Base-by-base conservation (phyloP, 2,888 invertebrate species). In the Drosophila picticornis region DNA sequence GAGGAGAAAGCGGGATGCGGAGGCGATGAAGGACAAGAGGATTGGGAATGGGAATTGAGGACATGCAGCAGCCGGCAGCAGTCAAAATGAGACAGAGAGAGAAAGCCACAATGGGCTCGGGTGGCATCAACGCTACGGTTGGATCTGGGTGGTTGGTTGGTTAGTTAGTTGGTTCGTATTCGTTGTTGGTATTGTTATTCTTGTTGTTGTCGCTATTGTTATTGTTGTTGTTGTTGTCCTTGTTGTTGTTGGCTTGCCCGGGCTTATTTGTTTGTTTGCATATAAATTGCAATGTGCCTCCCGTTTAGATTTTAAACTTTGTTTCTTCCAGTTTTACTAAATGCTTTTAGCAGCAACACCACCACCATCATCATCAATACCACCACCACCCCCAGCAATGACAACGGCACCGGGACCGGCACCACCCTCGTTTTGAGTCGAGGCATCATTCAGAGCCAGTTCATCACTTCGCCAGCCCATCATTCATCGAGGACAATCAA, bases 221-320 rank as follows among this genome's bases (percentile, higher is more conserved):
- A 11, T 50, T 50, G 29, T 55, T 55, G 52, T 27, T 58, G 63
- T 50, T 55, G 55, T 56, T 40, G 58, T 34, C 34, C 31, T 58
- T 50, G 31, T n/a, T 55, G 68, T 11, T 69, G 68, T 19, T 66
- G 72, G 70, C 72, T 73, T 82, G 72, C 68, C 68, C 65, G 80
- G 59, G 77, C 88, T 86, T 81, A 83, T 85, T 84, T 90, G 88
- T 87, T 85, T 85, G 90, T 85, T 85, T 85, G 85, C 90, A 90
- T 85, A 80, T 84, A 90, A 89, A 85, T 87, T 85, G 90, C 90
- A 88, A 87, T 84, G 81, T 73, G 81, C 78, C 78, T 69, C 77
- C 62, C 67, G 57, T 55, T 83, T 80, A 74, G 77, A 80, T 75
- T 82, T 77, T 67, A 56, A 83, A 83, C 72, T 73, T 73, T 83